A percentile compares a stretch with the other conserved stretches of the same genome.
Conservation (phyloP, 2,113 vertebrate genomes). For the Zingel zingel region DNA sequence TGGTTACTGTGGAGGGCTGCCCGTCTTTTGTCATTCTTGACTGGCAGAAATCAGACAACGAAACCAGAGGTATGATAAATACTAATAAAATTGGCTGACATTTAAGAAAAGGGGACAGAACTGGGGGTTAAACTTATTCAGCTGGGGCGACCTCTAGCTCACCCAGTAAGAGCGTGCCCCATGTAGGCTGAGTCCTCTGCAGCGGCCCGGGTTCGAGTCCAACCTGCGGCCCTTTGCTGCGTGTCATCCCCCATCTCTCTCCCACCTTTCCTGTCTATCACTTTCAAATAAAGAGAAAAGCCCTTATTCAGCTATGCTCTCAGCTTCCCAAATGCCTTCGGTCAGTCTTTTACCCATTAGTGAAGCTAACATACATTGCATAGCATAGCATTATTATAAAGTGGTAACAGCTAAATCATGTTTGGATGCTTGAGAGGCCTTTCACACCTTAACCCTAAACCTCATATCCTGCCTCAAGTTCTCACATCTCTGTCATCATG, state of each 20-base stretch:
- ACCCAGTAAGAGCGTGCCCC: too few species aligned
- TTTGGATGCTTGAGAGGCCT: neutral
- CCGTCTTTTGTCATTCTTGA: conserved; percentile 94
- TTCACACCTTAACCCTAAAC: neutral
- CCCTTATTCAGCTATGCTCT: neutral
- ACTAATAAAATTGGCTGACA: neutral
- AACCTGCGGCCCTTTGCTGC: too few species aligned
- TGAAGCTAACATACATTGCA: too few species aligned
- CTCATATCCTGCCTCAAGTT: neutral
- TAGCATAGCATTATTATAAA: too few species aligned
- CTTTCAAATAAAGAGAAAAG: too few species aligned
- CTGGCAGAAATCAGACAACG: conserved; percentile 93
- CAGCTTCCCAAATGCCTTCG: neutral
- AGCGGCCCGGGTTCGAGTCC: too few species aligned
- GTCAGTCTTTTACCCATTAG: neutral
- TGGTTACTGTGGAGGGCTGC: conserved; percentile 97
- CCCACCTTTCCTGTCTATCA: too few species aligned
- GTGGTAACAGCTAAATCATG: neutral
- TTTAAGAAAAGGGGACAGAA: neutral
- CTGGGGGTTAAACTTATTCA: neutral
- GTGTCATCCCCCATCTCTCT: too few species aligned
- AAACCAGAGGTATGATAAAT: conserved; percentile 88
- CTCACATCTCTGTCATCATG: neutral
- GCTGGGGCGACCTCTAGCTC: neutral
- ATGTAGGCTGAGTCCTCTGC: too few species aligned